Conservation (phyloP, 2,888 invertebrate genomes). For the Acanthosepion pharaonis region DNA sequence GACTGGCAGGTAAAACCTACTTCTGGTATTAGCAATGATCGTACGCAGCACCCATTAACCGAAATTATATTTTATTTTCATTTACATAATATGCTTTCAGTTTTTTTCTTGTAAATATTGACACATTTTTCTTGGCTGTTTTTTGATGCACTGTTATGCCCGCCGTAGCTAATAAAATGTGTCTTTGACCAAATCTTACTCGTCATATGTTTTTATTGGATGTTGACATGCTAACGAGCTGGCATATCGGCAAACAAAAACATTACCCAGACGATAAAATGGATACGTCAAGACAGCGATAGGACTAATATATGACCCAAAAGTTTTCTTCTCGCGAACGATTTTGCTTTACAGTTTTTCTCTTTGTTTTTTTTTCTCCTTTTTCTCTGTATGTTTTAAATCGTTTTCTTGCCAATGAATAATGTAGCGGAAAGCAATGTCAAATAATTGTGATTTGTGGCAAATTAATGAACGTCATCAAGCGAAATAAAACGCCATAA, state of each 20-base stretch:
- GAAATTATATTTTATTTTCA: too few species aligned
- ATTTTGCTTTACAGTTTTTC: neutral
- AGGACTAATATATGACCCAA: neutral
- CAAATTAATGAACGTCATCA: neutral
- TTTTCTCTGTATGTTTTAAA: too few species aligned
- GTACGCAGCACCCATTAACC: too few species aligned
- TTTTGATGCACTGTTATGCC: too few species aligned
- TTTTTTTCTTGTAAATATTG: too few species aligned
- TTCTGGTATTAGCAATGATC: too few species aligned
- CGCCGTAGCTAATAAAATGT: too few species aligned
- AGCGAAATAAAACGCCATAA: conserved; percentile 7
- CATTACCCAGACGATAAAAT: neutral
- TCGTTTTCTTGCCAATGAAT: neutral
- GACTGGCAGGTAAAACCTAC: too few species aligned
- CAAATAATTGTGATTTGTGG: conserved; percentile 13
- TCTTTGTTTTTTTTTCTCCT: neutral
- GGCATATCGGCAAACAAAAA: neutral
- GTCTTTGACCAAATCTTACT: neutral
- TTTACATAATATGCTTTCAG: too few species aligned
- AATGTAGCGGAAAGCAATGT: neutral
- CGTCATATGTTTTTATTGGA: neutral
- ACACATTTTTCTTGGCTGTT: too few species aligned
- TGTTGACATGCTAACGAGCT: neutral
- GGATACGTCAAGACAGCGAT: neutral
- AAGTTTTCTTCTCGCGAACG: neutral